A percentile compares a stretch with the other conserved stretches of the same genome.
phyloP scores from a whole-genome alignment of 2,113 vertebrate genomes.

The Paramisgurnus dabryanus region DNA sequence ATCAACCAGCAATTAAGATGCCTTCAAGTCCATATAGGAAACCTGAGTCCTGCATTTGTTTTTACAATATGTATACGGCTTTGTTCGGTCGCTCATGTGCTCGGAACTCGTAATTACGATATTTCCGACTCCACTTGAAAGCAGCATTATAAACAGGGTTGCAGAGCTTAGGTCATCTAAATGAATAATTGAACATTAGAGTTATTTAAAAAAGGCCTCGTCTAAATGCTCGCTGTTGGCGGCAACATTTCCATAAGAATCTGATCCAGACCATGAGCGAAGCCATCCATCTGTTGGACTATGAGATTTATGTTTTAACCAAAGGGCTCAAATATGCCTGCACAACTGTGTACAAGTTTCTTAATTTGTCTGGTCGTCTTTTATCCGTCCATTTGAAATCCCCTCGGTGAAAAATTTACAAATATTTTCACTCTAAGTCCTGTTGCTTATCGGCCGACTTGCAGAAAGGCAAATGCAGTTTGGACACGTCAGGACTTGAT shows the following conservation, averaged over 20 bases:
- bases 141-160: background rate
- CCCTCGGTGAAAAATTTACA: constrained; percentile 44
- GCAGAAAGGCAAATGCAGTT: constrained; percentile 33
- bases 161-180: constrained; percentile 6
- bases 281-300: constrained; percentile 5
- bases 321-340: constrained; percentile 26
- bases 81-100: too few species aligned
- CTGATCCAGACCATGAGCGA: background rate
- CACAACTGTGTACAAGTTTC: constrained; percentile 18
- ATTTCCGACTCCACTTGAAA: too few species aligned
- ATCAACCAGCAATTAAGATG: too few species aligned
- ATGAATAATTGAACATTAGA: background rate
- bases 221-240: background rate
- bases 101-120: too few species aligned
- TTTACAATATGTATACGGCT: too few species aligned
- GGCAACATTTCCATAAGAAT: background rate
- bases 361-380: constrained; percentile 23
- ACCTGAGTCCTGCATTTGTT: too few species aligned
- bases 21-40: too few species aligned
- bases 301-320: constrained; percentile 6
- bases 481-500: constrained; percentile 44
- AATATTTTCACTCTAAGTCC: constrained; percentile 42
- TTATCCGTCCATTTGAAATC: constrained; percentile 35
- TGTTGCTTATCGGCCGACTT: constrained; percentile 37
- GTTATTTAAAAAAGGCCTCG: background rate